Base-by-base conservation (phyloP, 2,888 invertebrate species). In the Muschampia plurimacula region DNA sequence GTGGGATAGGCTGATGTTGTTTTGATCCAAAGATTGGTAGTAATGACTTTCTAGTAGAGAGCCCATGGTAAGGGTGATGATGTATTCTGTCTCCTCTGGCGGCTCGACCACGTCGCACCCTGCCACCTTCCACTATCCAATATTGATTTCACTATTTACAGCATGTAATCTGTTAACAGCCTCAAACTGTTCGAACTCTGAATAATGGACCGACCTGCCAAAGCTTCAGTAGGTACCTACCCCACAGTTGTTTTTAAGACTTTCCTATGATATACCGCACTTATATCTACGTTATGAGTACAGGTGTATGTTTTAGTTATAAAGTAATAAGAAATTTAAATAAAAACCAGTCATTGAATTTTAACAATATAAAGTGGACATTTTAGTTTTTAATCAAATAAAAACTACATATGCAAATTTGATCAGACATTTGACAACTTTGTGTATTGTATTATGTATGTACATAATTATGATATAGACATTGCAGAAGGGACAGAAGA, bases 131-230 rank as follows among this genome's bases (percentile, higher is more conserved):
- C 86, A 89, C 87, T 88, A 88, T 89, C 86, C 90, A 89, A 91
- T 93, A 93, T 93, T 91, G 92, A 93, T 93, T 92, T 89, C 88
- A 89, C 88, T 91, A 89, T 92, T 92, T 91, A 91, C 88, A 87
- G 89, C 82, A 84, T 84, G 85, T 87, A 89, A 91, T 89, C 89
- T 87, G 87, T 87, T 88, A 88, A 86, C 87, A 87, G 86, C 83
- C 84, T 83, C 82, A 83, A 86, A 81, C 81, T 82, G 82, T 79
- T 80, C 73, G 75, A 74, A 76, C 75, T 75, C 77, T 79, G 80
- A 80, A 82, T 83, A 83, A 83, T 78, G 77, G 75, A 79, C 78
- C 68, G 55, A 32, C 65, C 68, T 73, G 72, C 22, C 28, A 8
- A 55, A 55, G 15, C 9, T 55, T 44, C 46, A 67, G 41, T 63